A percentile compares a stretch with the other conserved stretches of the same genome.
phyloP scores from a whole-genome alignment of 2,888 invertebrate genomes.

The Apamea anceps region DNA sequence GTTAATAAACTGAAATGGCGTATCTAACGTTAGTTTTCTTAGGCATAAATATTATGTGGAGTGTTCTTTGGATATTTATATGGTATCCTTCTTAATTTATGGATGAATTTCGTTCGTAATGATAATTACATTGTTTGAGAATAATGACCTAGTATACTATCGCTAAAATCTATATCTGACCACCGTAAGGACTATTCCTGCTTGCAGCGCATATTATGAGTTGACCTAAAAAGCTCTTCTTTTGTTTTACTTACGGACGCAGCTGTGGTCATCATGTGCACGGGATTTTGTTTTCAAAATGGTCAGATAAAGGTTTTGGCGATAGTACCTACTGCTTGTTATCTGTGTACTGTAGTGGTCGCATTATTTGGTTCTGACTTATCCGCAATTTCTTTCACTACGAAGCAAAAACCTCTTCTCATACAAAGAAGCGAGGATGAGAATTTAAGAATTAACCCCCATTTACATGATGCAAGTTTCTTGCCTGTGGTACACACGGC shows the following conservation, averaged over 20 bases:
- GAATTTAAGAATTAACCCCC: background rate
- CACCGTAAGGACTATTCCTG: too few species aligned
- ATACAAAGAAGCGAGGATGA: too few species aligned
- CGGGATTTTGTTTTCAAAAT: too few species aligned
- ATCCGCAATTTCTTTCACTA: background rate
- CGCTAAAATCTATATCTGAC: too few species aligned
- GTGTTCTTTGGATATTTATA: background rate
- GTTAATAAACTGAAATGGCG: slow-evolving; percentile 25
- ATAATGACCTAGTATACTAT: too few species aligned
- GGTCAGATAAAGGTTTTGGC: too few species aligned
- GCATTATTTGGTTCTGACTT: background rate
- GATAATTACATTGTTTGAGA: background rate
- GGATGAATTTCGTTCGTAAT: background rate
- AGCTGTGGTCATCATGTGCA: too few species aligned
- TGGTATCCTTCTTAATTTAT: background rate
- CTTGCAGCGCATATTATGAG: too few species aligned
- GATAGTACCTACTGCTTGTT: background rate
- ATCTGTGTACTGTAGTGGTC: background rate
- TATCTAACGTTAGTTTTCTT: slow-evolving; percentile 19
- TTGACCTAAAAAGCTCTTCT: too few species aligned
- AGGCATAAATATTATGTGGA: background rate
- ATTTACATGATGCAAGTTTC: background rate
- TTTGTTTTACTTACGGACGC: too few species aligned
- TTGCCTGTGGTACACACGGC: background rate
- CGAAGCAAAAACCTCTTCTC: too few species aligned